Conservation (phyloP, 2,113 vertebrate species). For the Pluvianellus socialis region DNA sequence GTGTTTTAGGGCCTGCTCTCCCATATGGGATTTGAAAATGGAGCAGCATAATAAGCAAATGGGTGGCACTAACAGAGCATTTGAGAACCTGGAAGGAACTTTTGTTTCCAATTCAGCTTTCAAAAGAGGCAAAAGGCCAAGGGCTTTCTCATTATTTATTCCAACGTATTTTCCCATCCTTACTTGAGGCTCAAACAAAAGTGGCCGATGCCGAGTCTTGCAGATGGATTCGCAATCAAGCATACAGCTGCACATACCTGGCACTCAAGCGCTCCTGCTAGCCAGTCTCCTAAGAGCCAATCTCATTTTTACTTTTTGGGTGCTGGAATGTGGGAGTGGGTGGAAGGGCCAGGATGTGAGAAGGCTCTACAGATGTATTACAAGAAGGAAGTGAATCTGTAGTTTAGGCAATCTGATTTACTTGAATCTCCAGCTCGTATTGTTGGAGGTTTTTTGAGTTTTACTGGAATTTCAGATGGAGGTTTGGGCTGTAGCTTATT, state of each 20-base stretch:
- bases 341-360: slow-evolving; percentile 57
- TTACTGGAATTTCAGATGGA: neutral
- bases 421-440: slow-evolving; percentile 11
- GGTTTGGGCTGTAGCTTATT: neutral
- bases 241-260: slow-evolving; percentile 66
- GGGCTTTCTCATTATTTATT: slow-evolving; percentile 54
- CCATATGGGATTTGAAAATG: neutral
- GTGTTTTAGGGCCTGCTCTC: neutral
- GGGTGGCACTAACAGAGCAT: neutral
- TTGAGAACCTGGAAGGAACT: slow-evolving; percentile 45
- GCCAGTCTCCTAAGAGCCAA: slow-evolving; percentile 22
- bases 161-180: slow-evolving; percentile 51
- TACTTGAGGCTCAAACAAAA: slow-evolving; percentile 54
- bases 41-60: neutral
- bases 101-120: slow-evolving; percentile 52
- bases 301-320: slow-evolving; percentile 48
- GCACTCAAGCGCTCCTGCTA: slow-evolving; percentile 8
- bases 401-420: slow-evolving; percentile 6
- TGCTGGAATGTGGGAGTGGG: slow-evolving; percentile 62
- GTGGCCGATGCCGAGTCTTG: slow-evolving; percentile 30
- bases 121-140: slow-evolving; percentile 59
- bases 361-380: slow-evolving; percentile 54
- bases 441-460: slow-evolving; percentile 10
- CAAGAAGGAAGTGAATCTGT: slow-evolving; percentile 34
- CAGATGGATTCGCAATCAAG: slow-evolving; percentile 68